These are phyloP conservation scores for Pseudopodoces humilis DNA, from an alignment of 2,113 vertebrate species.

Conservation along the genomic window DNA sequence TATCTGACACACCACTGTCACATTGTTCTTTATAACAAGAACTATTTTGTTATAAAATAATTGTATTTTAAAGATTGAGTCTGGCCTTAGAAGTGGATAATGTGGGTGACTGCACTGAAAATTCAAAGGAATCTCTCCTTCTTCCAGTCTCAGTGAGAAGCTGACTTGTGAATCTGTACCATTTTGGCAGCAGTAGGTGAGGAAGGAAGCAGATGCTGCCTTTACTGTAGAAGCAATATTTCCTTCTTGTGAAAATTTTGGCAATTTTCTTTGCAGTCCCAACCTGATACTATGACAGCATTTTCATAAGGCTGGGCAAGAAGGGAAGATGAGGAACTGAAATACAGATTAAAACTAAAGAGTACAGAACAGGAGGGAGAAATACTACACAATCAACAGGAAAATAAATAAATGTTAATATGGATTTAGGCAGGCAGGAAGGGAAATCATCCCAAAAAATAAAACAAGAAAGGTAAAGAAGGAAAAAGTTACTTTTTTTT, in stretches of 20 bases:
- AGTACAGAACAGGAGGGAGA: background rate
- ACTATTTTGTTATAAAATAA: conserved; percentile 57
- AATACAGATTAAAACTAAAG: background rate
- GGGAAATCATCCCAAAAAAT: background rate
- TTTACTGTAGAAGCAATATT: background rate
- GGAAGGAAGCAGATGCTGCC: background rate
- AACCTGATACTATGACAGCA: background rate
- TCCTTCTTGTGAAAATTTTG: background rate
- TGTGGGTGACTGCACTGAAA: background rate
- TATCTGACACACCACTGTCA: conserved; percentile 61
- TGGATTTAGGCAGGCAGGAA: background rate
- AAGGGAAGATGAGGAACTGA: background rate
- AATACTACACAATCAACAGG: background rate
- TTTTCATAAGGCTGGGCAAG: background rate
- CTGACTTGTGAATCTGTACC: background rate
- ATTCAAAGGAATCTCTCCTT: background rate
- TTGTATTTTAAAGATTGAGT: background rate
- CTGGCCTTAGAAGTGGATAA: background rate
- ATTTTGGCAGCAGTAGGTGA: background rate
- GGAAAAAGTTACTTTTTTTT: background rate
- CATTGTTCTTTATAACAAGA: conserved; percentile 57
- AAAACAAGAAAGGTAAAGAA: background rate
- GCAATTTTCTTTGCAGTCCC: background rate
- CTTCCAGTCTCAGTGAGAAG: background rate
- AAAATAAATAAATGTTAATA: background rate